Evolutionary conservation across 92 coral and sea anemone genomes (phyloP).

Genomic region (Micromussa lordhowensis): DNA sequence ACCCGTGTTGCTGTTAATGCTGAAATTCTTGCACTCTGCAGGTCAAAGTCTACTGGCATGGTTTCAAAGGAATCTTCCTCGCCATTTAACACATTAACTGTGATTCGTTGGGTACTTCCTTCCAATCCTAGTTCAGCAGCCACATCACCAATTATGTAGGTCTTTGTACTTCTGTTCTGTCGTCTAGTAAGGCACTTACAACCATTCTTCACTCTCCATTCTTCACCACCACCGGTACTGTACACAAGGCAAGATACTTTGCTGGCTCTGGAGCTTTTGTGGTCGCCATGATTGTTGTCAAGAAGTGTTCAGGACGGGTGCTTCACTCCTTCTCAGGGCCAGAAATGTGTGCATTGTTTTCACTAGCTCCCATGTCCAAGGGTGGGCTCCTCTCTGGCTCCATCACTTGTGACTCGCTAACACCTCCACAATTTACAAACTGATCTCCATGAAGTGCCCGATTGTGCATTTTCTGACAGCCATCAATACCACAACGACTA

Average conservation of each 20-base stretch:
- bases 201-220: too few species aligned
- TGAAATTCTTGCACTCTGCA: conserved; percentile 43
- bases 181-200: conserved; percentile 59
- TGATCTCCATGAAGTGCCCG: too few species aligned
- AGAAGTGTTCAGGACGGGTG: conserved; percentile 41
- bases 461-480: conserved; percentile 54
- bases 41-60: conserved; percentile 64
- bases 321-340: conserved; percentile 30
- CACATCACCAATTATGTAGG: conserved; percentile 46
- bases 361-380: too few species aligned
- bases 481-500: conserved; percentile 50
- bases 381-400: too few species aligned
- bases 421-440: too few species aligned
- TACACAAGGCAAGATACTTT: too few species aligned
- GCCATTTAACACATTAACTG: conserved; percentile 65
- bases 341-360: not conserved
- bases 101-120: conserved; percentile 31
- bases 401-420: too few species aligned
- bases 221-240: too few species aligned
- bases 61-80: conserved; percentile 66
- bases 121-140: too few species aligned
- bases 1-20: too few species aligned
- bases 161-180: conserved; percentile 62
- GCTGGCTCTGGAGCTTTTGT: too few species aligned
- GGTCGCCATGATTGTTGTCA: conserved; percentile 39